These are phyloP conservation scores for Prenolepis imparis DNA, from an alignment of 2,888 invertebrate species.

Conservation along the genomic window DNA sequence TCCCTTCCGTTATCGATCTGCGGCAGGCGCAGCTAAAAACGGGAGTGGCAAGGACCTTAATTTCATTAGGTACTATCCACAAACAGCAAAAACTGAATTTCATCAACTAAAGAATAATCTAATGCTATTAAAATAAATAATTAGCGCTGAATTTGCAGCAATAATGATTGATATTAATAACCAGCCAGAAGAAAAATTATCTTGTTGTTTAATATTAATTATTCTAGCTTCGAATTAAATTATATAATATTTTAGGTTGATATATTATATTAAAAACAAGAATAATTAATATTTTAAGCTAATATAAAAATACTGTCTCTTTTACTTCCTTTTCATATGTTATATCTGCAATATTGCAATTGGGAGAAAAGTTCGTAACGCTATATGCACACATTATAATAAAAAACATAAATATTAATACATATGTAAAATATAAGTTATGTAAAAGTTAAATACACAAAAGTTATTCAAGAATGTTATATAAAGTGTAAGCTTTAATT, in stretches of 20 bases:
- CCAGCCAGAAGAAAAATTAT: neutral
- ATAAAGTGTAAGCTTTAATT: neutral
- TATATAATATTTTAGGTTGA: neutral
- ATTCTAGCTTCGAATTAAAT: neutral
- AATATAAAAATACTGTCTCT: neutral
- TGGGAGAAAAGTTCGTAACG: too few species aligned
- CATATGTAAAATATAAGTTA: neutral
- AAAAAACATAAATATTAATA: neutral
- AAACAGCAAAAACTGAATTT: neutral
- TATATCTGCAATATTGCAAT: neutral
- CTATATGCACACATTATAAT: neutral
- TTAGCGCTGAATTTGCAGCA: neutral
- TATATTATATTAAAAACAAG: neutral
- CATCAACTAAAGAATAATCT: neutral
- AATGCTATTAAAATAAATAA: slow-evolving; percentile 13
- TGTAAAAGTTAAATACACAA: neutral
- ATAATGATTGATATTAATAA: neutral
- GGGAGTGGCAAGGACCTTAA: slow-evolving; percentile 69
- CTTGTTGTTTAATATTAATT: neutral
- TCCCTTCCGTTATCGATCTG: slow-evolving; percentile 68
- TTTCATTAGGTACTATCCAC: slow-evolving; percentile 48
- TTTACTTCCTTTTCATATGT: neutral
- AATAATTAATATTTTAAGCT: neutral
- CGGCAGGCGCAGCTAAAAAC: slow-evolving; percentile 41
- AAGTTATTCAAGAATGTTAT: neutral